Evolutionary conservation across 1,140 invertebrate genomes (phyloP), one percentile per base, ranked within the genome.

Genomic region (Drosophila sp.): DNA sequence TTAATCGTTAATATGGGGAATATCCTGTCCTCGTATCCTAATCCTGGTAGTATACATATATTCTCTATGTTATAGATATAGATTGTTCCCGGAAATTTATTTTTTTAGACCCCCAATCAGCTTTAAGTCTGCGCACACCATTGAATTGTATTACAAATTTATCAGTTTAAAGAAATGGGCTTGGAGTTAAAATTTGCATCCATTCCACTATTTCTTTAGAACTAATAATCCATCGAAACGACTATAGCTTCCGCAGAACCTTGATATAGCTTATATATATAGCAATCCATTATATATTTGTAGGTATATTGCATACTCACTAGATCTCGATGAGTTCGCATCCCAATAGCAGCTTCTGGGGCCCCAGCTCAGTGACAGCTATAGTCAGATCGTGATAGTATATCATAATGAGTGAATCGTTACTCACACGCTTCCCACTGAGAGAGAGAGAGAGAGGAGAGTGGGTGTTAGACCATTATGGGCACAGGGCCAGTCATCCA

Each of bases 291-390:
- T 5, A 11, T 32, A 11, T 10, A 6, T 55, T 2, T 17, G 7
- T 27, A 6, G 6, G 6, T 2, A 11, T 32, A 54, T 58, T 17
- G 23, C 3, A 29, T 10, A 95, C 95, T 95, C 92, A 97, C 96
- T 95, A 95, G 72, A 96, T 96, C 93, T 97, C 96, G 70, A 97
- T 96, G 66, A 97, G 93, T 92, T 97, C 95, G 86, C 96, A 97
- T 80, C 96, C 95, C 23, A 95, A 93, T 8, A 96, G 92, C 66
- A 96, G 92, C 79, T 95, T 95, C 66, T 93, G 92, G 30, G 93
- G 92, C 2, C 95, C 94, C 38, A 96, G 93, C 83, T 97, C 96
- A 4, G 96, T 94, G 5, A 97, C 94, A 2, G 96, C 96, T 17
- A 97, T 94, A 1, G 96, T 96, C 92, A 96, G 95, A 80, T 97